Evolutionary conservation across 2,888 invertebrate species (phyloP), one percentile per base, ranked within the genome.

Genomic region (Hetaerina titia): DNA sequence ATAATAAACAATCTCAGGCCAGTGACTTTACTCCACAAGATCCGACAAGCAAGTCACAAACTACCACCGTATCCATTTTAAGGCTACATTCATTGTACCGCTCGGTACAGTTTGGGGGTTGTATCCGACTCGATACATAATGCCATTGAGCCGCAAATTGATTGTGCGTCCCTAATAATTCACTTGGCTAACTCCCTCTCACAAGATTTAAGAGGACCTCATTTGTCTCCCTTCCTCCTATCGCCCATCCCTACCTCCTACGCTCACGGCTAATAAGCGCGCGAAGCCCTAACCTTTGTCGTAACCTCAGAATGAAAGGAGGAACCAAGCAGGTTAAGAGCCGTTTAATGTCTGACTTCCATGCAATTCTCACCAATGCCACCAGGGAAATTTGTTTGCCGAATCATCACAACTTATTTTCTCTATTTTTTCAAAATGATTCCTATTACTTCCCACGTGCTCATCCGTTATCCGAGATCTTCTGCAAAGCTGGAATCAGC

Each of bases 261-360:
- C 87, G n/a, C 69, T n/a, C 69, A 69, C 69, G 69, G 69, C n/a
- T 69, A 69, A 69, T 69, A 69, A 69, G 69, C 69, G 8, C n/a
- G 69, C n/a, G 19, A 69, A n/a, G 69, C 19, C 8, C 69, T 69
- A n/a, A n/a, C 69, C 69, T 69, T 69, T 69, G 69, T 69, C 69
- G 69, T n/a, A 69, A 69, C 69, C 69, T 69, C 0, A 69, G 69
- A 22, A n/a, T 22, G 69, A 69, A 8, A 69, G n/a, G 69, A 9
- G 22, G 69, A 69, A 9, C 69, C 69, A 22, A 69, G 69, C 69
- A n/a, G 69, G 69, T 69, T 69, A 19, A 17, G 17, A 22, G 69
- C n/a, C 69, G 69, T n/a, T 69, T 69, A 69, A 19, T 69, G 69
- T 5, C 22, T 69, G 69, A 22, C n/a, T 69, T 19, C 69, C 19